A percentile compares a stretch with the other conserved stretches of the same genome.
Evolutionary conservation across 2,113 vertebrate genomes (phyloP).

Genomic region (Plecotus auritus): DNA sequence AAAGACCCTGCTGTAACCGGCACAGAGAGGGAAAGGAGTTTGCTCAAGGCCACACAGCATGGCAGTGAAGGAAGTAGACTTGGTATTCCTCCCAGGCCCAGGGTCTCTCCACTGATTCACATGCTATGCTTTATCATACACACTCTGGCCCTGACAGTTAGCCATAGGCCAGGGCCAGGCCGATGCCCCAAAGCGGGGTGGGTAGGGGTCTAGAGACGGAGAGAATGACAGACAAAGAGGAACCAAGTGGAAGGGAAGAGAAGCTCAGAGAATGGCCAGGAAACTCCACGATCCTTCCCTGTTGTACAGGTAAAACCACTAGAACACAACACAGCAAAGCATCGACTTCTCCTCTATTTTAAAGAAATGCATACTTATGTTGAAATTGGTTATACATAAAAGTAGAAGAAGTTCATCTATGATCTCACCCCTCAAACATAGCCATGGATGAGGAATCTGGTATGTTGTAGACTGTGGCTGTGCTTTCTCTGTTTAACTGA

Average conservation of each 20-base stretch:
- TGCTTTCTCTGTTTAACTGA: neutral
- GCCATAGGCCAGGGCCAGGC: neutral
- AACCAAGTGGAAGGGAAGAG: neutral
- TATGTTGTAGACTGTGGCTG: neutral
- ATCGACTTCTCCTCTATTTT: neutral
- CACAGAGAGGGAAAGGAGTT: neutral
- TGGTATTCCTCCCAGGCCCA: neutral
- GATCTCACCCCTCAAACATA: neutral
- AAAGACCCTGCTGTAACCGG: neutral
- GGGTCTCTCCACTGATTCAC: neutral
- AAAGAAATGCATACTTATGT: neutral
- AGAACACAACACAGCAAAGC: neutral
- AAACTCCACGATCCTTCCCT: neutral
- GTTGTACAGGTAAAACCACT: neutral
- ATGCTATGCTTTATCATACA: neutral
- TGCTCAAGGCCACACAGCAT: neutral
- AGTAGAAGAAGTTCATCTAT: neutral
- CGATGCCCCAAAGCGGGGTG: fast-evolving
- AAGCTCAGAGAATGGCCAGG: neutral
- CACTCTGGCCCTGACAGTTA: neutral
- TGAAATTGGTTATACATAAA: neutral
- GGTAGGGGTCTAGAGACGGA: neutral
- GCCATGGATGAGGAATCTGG: neutral
- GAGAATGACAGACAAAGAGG: neutral
- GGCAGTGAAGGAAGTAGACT: neutral